Percentiles rank a stretch among this genome's conserved stretches.
Conservation (phyloP, 2,888 invertebrate genomes). For the Athalia circularis region DNA sequence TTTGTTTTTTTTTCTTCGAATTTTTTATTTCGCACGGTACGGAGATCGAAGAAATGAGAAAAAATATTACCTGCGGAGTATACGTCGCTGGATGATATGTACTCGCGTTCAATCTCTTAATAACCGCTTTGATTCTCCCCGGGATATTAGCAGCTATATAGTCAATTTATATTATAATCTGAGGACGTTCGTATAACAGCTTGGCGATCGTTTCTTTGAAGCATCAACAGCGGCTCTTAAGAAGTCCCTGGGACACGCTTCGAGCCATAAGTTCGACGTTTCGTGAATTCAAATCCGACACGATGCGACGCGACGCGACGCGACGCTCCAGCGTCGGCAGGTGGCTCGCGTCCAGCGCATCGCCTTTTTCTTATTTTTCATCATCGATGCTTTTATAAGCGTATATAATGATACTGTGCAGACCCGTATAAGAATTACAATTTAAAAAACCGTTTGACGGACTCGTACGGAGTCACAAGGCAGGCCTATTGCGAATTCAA, state of each 20-base stretch:
- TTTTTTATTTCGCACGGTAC: too few species aligned
- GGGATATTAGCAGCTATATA: neutral
- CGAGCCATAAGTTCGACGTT: slow-evolving; percentile 35
- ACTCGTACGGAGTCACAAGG: too few species aligned
- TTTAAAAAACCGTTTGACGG: too few species aligned
- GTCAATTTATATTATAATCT: slow-evolving; percentile 27
- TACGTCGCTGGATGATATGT: too few species aligned
- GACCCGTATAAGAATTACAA: neutral
- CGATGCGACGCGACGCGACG: neutral
- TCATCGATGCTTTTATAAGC: neutral
- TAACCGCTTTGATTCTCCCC: neutral
- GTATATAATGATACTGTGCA: neutral
- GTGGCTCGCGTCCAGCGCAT: slow-evolving; percentile 35
- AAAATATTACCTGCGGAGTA: too few species aligned
- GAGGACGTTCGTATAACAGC: neutral
- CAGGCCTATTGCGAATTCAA: too few species aligned
- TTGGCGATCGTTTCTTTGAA: slow-evolving; percentile 38
- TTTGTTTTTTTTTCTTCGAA: too few species aligned
- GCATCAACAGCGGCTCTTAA: slow-evolving; percentile 26
- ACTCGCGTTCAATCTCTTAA: too few species aligned
- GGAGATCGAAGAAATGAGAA: too few species aligned
- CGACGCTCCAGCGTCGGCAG: slow-evolving; percentile 11
- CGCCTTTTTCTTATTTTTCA: neutral
- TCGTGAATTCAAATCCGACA: slow-evolving; percentile 39
- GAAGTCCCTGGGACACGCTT: slow-evolving; percentile 39